Evolutionary conservation across 2,888 invertebrate genomes (phyloP).

Genomic region (Phymatocera aterrima): DNA sequence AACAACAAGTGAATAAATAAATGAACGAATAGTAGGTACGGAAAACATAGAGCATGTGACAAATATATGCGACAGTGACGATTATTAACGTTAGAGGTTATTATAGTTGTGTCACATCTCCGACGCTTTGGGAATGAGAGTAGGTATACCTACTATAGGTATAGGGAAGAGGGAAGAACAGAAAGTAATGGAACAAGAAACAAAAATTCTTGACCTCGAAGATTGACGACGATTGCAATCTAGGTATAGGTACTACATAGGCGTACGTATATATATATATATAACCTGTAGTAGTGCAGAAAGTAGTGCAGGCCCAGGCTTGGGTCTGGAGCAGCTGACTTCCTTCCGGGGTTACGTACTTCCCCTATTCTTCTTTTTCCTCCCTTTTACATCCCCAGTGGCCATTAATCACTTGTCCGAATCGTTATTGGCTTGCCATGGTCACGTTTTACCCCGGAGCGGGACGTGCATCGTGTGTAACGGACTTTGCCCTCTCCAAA

Average conservation of each 20-base stretch:
- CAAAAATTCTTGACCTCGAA: background rate
- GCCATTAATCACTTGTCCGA: slow-evolving; percentile 39
- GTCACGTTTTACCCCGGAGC: slow-evolving; percentile 34
- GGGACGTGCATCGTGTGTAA: slow-evolving; percentile 4
- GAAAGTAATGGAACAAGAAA: background rate
- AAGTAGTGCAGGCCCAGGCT: no score
- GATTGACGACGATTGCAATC: background rate
- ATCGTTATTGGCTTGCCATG: slow-evolving; percentile 37
- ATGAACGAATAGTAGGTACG: no score
- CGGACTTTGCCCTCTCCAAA: background rate
- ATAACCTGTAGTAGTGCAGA: background rate
- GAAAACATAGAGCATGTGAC: no score
- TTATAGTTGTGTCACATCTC: no score
- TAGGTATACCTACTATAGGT: background rate
- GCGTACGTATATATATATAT: background rate
- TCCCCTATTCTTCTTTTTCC: background rate
- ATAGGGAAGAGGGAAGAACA: background rate
- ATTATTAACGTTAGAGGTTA: no score
- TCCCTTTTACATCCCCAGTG: background rate
- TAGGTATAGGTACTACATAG: background rate
- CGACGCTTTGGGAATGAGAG: no score
- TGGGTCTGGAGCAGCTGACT: background rate
- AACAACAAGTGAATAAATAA: no score
- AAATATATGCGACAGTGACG: no score
- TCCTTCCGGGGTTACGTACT: background rate